Conservation (phyloP, 2,113 vertebrate genomes). For the Camelus bactrianus region DNA sequence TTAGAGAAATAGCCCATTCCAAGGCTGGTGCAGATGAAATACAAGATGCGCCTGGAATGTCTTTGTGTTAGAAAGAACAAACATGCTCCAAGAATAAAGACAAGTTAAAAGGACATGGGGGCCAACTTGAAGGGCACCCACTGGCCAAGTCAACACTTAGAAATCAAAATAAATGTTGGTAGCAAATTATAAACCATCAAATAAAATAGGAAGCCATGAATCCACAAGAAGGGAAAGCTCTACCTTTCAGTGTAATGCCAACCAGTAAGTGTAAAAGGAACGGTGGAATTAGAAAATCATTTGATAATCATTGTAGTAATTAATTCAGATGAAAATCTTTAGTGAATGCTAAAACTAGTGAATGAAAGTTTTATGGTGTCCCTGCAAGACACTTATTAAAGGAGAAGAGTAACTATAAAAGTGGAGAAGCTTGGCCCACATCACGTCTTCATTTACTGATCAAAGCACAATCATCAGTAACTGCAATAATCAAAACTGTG, state of each 20-base stretch:
- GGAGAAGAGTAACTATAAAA: neutral
- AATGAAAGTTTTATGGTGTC: neutral
- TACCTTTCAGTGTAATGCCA: neutral
- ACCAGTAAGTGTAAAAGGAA: neutral
- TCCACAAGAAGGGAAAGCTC: neutral
- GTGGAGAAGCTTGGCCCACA: neutral
- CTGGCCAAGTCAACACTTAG: neutral
- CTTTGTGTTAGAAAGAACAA: slow-evolving; percentile 28
- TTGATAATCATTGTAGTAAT: slow-evolving; percentile 11
- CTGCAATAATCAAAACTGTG: neutral
- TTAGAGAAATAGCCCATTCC: neutral
- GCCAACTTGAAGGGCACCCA: neutral
- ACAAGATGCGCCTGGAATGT: neutral
- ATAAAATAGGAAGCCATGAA: neutral
- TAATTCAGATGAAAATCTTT: neutral
- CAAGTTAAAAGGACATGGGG: neutral
- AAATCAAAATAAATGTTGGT: neutral
- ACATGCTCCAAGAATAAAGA: neutral
- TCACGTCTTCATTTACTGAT: neutral
- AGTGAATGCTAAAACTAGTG: slow-evolving; percentile 6
- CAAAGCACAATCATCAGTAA: neutral
- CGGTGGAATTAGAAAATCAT: neutral
- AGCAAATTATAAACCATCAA: neutral
- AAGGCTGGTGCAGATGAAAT: neutral
- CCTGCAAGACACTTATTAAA: neutral